Evolutionary conservation across 2,888 invertebrate species (phyloP).

Genomic region (Agonopterix subpropinquella): DNA sequence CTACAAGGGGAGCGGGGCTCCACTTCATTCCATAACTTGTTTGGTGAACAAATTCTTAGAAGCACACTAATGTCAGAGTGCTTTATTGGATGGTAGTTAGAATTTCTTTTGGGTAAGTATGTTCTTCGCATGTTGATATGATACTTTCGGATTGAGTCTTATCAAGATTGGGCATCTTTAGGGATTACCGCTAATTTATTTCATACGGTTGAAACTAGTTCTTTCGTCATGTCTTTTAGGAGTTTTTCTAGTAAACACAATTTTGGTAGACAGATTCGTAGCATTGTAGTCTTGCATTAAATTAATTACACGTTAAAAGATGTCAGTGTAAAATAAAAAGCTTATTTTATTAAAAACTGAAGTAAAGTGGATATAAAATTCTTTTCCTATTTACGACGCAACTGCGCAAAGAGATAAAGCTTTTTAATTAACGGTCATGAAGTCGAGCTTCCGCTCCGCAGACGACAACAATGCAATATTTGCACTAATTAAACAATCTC

Average conservation of each 20-base stretch:
- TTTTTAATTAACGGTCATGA: constrained; percentile 28
- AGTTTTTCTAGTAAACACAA: not conserved
- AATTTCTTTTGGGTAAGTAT: constrained; percentile 35
- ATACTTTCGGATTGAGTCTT: not conserved
- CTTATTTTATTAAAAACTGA: constrained; percentile 8
- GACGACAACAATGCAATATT: constrained; percentile 20
- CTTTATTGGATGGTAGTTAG: constrained; percentile 31
- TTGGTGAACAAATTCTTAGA: constrained; percentile 65
- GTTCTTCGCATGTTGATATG: constrained; percentile 21
- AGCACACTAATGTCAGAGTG: constrained; percentile 50
- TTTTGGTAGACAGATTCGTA: not conserved
- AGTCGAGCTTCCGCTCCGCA: constrained; percentile 21
- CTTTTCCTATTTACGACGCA: constrained; percentile 15
- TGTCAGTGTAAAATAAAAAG: not conserved
- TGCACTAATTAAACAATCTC: constrained; percentile 20
- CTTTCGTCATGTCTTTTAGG: not conserved
- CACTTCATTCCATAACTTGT: constrained; percentile 51
- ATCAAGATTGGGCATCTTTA: not conserved
- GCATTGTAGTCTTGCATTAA: not conserved
- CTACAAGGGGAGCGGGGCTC: constrained; percentile 10
- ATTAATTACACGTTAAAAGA: not conserved
- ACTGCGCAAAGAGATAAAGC: constrained; percentile 12
- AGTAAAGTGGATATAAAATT: constrained; percentile 16
- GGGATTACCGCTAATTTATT: not conserved
- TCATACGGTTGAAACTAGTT: not conserved